Base-by-base conservation (phyloP, 2,113 vertebrate species). In the Ovibos moschatus region DNA sequence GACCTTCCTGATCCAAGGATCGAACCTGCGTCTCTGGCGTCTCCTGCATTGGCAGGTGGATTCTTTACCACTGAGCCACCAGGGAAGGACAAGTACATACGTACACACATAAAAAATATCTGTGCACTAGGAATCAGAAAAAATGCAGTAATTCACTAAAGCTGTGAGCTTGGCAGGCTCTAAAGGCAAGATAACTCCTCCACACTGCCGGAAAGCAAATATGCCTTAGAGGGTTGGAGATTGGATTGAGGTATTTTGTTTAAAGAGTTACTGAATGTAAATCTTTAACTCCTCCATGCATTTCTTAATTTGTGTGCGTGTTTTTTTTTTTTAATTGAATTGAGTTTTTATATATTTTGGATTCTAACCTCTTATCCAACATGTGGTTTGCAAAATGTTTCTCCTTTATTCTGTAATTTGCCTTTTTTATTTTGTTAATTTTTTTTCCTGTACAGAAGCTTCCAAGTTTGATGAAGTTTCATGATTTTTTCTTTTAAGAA, bases 361-460 rank as follows among this genome's bases (percentile, higher is more conserved):
- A 76, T 60, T 40, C 28, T 21, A 74, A 85, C 14, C 23, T 23
- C 15, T 14, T 92, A 85, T 57, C 40, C 21, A 45, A 47, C 4
- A 94, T 23, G 10, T 12, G 3, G 16, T 45, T 55, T 55, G 6
- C 51, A 89, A 83, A 71, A 28, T 23, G 36, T 16, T 76, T 82
- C 43, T 58, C 76, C 60, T 40, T 40, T 53, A 50, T 50, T 71
- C 51, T 83, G 27, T 83, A 53, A 36, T 30, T 62, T 85, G 81
- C 64, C 43, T 51, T 90, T 74, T 85, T 76, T 28, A 40, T 85
- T 95, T 76, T 76, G 51, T 40, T 57, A 16, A 67, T 36, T 30
- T 76, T 78, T 90, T 91, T 83, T 85, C 30, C 7, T 78, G 21
- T 95, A 40, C n/a, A 62, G 36, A 84, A 83, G 45, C 17, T 91